Evolutionary conservation across 2,113 vertebrate genomes (phyloP), one percentile per base, ranked within the genome.

Genomic region (Sturnira hondurensis): DNA sequence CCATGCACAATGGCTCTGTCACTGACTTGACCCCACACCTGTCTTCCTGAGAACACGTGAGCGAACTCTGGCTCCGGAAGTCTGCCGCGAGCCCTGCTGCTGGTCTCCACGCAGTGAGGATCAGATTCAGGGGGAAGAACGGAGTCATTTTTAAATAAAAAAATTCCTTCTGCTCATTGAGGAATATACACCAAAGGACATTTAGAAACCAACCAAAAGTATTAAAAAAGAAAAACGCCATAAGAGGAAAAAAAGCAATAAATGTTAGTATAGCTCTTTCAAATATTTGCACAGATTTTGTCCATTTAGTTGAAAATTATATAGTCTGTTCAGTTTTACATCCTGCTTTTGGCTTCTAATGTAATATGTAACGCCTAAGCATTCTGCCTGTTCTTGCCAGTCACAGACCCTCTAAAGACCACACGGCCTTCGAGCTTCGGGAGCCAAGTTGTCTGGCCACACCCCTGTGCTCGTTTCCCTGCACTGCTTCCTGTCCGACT

Each of bases 191-290:
- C 16, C 38, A 54, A 26, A 54, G 54, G 47, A 70, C n/a, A 74
- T 19, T 88, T 61, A 91, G 41, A 88, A 91, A 36, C 33, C 73
- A 88, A 67, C 38, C 67, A 71, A 85, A 95, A 41, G 52, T 65
- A 52, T 65, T 65, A 33, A 61, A 65, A 78, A 31, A 67, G 68
- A 20, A 70, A 78, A 14, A 11, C 7, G 11, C 20, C n/a, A 19
- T 43, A 58, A 38, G 9, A 77, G 28, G 43, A 16, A 31, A 33
- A n/a, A 81, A 31, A 16, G 33, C n/a, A 56, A 5, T 24, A 38
- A 81, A 28, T 45, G 52, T 38, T n/a, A 36, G 15, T 74, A 38
- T 1, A 15, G 4, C 9, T 56, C 61, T 58, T 56, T 26, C 28
- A 11, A 38, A 26, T 8, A 45, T 63, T 36, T 63, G 81, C 61